Conservation (phyloP, 2,113 vertebrate genomes). For the Aramus guarauna region DNA sequence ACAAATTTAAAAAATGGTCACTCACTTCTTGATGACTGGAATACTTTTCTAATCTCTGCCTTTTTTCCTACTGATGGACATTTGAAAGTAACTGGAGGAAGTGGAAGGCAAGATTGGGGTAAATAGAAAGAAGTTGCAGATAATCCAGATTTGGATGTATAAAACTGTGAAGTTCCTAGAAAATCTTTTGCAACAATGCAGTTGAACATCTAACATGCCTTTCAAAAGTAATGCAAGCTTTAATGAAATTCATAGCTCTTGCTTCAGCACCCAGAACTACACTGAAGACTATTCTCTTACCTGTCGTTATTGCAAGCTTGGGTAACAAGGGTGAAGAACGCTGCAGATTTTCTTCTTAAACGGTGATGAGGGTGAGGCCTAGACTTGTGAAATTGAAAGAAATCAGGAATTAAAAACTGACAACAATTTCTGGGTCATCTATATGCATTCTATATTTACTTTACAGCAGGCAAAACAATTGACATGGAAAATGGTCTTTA, state of each 20-base stretch:
- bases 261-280: background rate
- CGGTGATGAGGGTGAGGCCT: background rate
- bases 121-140: background rate
- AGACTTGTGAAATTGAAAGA: background rate
- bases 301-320: background rate
- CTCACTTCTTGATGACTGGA: background rate
- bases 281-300: background rate
- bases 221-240: background rate
- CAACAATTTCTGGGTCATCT: background rate
- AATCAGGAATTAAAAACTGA: background rate
- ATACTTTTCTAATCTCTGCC: background rate
- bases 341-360: background rate
- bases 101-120: background rate
- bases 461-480: background rate
- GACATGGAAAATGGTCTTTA: background rate
- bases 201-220: background rate
- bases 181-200: background rate
- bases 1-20: accelerated
- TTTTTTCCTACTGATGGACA: background rate
- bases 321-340: background rate
- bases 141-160: background rate
- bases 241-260: background rate
- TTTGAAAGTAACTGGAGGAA: background rate
- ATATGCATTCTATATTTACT: background rate
- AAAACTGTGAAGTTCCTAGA: background rate